Conservation (phyloP, 2,797 vertebrate genomes). For the Melanotaenia boesemani region DNA sequence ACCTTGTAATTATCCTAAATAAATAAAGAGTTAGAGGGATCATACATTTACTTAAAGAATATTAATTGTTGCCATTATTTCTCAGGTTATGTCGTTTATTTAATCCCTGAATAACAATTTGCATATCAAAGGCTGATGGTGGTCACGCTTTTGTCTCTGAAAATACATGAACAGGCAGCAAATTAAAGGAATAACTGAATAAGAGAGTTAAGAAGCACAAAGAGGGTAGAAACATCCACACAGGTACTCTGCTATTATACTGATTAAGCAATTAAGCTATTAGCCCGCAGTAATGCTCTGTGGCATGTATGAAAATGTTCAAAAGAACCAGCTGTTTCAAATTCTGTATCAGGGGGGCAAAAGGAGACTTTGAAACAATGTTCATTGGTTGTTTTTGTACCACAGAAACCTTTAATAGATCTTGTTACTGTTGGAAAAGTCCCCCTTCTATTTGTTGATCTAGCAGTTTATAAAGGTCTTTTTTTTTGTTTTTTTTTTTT, state of each 20-base stretch:
- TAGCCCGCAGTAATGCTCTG: neutral
- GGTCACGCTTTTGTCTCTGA: neutral
- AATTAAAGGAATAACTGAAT: neutral
- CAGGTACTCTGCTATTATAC: neutral
- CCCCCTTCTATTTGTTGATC: neutral
- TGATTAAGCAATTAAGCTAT: neutral
- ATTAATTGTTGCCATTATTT: neutral
- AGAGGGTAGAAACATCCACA: neutral
- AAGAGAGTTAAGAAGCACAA: neutral
- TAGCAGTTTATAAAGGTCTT: neutral
- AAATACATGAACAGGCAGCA: neutral
- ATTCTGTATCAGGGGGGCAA: neutral
- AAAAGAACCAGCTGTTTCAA: neutral
- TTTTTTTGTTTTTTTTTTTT: too few relatives aligned
- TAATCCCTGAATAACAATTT: neutral
- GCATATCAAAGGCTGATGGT: neutral
- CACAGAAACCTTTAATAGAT: neutral
- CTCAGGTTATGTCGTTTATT: neutral
- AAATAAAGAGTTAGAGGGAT: conserved; percentile 15
- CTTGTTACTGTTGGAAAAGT: neutral
- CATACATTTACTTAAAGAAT: neutral
- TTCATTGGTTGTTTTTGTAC: neutral
- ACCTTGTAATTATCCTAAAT: conserved; percentile 20
- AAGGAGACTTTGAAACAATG: neutral
- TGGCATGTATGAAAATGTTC: neutral